Percentiles rank a stretch among this genome's conserved stretches.
These are phyloP conservation scores for Hemistola chrysoprasaria DNA, from an alignment of 2,888 invertebrate species.

Conservation along the genomic window DNA sequence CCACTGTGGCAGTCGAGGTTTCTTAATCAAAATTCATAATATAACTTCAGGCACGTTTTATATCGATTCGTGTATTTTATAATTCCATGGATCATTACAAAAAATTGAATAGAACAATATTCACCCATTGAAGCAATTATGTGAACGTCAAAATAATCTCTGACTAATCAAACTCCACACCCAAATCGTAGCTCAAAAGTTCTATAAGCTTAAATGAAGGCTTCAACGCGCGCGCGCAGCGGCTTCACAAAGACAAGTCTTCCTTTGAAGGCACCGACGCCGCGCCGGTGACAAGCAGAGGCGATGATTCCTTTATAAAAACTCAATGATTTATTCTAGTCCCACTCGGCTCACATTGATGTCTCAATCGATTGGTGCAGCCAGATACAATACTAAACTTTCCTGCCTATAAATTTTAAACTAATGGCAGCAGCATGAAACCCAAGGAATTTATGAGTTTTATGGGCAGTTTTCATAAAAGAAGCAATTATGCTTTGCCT, in stretches of 20 bases:
- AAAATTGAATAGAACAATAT: slow-evolving; percentile 28
- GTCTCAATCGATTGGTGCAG: slow-evolving; percentile 33
- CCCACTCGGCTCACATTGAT: slow-evolving; percentile 44
- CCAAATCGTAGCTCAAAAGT: slow-evolving; percentile 57
- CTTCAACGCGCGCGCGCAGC: slow-evolving; percentile 59
- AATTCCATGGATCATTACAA: slow-evolving; percentile 1
- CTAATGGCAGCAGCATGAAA: slow-evolving; percentile 24
- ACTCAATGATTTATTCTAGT: slow-evolving; percentile 71
- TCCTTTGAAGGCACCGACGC: slow-evolving; percentile 58
- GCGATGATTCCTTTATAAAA: slow-evolving; percentile 78
- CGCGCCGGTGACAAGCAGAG: slow-evolving; percentile 61
- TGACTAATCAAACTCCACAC: slow-evolving; percentile 48
- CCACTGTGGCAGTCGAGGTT: too few species aligned
- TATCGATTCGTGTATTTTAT: too few species aligned
- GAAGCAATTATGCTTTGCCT: slow-evolving; percentile 28
- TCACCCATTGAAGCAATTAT: slow-evolving; percentile 48
- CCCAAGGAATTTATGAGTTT: slow-evolving; percentile 22
- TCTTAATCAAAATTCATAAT: too few species aligned
- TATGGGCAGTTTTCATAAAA: slow-evolving; percentile 28
- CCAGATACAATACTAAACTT: slow-evolving; percentile 21
- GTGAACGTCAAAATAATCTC: slow-evolving; percentile 39
- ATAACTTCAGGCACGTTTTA: too few species aligned
- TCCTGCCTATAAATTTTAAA: slow-evolving; percentile 26
- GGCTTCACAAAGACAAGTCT: slow-evolving; percentile 53
- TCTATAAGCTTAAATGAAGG: slow-evolving; percentile 62